These are phyloP conservation scores for Neoarius graeffei DNA, from an alignment of 2,113 vertebrate genomes.

Conservation along the genomic window DNA sequence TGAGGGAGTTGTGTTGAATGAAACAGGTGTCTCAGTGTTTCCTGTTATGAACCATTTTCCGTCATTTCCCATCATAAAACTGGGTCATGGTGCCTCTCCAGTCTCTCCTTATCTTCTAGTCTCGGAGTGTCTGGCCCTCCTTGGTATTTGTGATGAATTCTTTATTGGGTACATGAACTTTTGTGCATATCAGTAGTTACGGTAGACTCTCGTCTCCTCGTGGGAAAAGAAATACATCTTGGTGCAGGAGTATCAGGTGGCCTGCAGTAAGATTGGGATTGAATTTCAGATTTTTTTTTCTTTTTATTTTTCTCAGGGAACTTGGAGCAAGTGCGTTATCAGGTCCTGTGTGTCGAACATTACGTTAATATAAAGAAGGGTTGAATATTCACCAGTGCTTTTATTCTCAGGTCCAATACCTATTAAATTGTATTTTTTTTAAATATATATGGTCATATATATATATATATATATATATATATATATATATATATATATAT, in stretches of 20 bases:
- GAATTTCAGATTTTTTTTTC: conserved; percentile 40
- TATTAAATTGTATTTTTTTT: too few relatives aligned
- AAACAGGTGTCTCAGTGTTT: conserved; percentile 18
- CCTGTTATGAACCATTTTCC: conserved; percentile 27
- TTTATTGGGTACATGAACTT: conserved; percentile 54
- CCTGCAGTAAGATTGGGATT: conserved; percentile 40
- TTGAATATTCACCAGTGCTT: neutral
- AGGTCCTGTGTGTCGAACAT: conserved; percentile 14
- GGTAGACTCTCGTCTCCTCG: conserved; percentile 79
- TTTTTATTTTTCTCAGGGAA: conserved; percentile 42
- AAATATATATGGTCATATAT: too few relatives aligned
- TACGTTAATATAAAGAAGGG: neutral
- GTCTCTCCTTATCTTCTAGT: conserved; percentile 13
- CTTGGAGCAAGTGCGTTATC: conserved; percentile 17
- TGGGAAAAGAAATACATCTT: conserved; percentile 72
- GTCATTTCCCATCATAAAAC: conserved; percentile 21
- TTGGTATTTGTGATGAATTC: conserved; percentile 66
- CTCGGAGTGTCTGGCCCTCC: neutral
- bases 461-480: too few relatives aligned
- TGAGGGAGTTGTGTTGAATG: neutral
- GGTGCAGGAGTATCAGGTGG: conserved; percentile 61
- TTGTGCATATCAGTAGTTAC: conserved; percentile 66
- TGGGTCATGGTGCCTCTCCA: conserved; percentile 24
- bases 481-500: too few relatives aligned
- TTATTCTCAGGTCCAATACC: neutral